Evolutionary conservation across 2,797 vertebrate genomes (phyloP).

Genomic region (Mormyrus proboscirostris): DNA sequence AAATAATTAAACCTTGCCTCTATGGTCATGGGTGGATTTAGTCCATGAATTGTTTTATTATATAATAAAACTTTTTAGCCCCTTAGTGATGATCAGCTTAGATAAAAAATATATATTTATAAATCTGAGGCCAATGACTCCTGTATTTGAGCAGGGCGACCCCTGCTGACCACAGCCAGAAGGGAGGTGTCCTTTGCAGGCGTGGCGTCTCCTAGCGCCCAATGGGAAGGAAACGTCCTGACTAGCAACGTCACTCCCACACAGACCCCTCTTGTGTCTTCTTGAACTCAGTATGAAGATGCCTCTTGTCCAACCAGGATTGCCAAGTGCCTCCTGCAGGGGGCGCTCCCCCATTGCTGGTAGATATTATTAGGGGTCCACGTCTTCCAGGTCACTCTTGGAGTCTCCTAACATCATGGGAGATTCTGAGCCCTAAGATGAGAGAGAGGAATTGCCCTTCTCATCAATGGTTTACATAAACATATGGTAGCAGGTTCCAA

Average conservation of each 20-base stretch:
- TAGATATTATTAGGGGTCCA: conserved; percentile 73
- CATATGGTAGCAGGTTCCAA: background rate
- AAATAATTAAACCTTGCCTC: conserved; percentile 27
- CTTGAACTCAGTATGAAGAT: conserved; percentile 48
- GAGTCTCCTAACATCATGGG: conserved; percentile 97
- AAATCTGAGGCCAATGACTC: conserved; percentile 35
- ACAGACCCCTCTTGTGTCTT: conserved; percentile 45
- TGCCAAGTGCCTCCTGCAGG: conserved; percentile 26
- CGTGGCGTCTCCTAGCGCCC: conserved; percentile 34
- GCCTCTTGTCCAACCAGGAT: conserved; percentile 45
- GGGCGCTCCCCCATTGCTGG: conserved; percentile 27
- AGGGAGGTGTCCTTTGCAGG: conserved; percentile 50
- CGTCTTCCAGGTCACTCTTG: conserved; percentile 94
- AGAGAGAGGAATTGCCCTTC: background rate
- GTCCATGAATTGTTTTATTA: conserved; percentile 45
- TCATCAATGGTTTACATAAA: background rate
- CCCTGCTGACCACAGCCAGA: conserved; percentile 44
- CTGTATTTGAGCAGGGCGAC: conserved; percentile 43
- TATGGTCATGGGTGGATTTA: conserved; percentile 27
- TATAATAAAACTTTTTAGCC: conserved; percentile 44
- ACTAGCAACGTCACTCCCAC: conserved; percentile 40
- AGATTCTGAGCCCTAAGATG: conserved; percentile 83
- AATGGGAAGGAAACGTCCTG: conserved; percentile 48
- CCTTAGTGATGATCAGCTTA: conserved; percentile 36
- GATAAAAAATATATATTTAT: conserved; percentile 26